phyloP scores from a whole-genome alignment of 2,113 vertebrate genomes.

The Pseudorasbora parva region DNA sequence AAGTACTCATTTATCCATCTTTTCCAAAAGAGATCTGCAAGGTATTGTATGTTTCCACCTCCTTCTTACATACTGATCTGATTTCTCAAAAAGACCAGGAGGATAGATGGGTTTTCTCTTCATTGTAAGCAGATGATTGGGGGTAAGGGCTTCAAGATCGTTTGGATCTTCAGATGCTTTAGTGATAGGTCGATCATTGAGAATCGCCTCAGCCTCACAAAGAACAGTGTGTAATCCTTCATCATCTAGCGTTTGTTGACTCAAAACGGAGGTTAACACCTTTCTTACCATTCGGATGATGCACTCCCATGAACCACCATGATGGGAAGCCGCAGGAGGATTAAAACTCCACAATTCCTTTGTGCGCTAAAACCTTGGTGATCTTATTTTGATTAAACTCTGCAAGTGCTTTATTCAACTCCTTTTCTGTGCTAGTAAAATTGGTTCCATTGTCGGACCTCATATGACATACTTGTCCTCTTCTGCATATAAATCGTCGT shows the following conservation, averaged over 20 bases:
- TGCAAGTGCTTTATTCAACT: background rate
- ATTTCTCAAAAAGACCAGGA: background rate
- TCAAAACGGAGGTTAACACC: background rate
- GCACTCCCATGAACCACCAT: background rate
- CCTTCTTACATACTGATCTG: conserved; percentile 5
- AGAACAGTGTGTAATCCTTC: background rate
- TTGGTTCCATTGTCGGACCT: background rate
- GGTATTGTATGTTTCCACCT: conserved; percentile 25
- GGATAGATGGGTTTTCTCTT: background rate
- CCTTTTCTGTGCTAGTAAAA: background rate
- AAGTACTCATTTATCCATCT: background rate
- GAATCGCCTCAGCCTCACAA: background rate
- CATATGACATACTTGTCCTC: background rate
- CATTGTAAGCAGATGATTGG: background rate
- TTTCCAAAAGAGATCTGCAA: background rate
- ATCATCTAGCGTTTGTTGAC: background rate
- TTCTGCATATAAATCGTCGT: background rate
- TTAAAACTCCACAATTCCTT: background rate
- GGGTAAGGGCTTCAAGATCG: background rate
- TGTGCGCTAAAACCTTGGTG: background rate
- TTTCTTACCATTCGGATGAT: background rate
- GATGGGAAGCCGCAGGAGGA: background rate
- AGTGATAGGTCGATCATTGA: background rate
- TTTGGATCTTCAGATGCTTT: background rate
- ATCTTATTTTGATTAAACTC: background rate